These are phyloP conservation scores for Eunapius fragilis DNA, from an alignment of 37 sponge, comb jelly and placozoan species.

Conservation along the genomic window DNA sequence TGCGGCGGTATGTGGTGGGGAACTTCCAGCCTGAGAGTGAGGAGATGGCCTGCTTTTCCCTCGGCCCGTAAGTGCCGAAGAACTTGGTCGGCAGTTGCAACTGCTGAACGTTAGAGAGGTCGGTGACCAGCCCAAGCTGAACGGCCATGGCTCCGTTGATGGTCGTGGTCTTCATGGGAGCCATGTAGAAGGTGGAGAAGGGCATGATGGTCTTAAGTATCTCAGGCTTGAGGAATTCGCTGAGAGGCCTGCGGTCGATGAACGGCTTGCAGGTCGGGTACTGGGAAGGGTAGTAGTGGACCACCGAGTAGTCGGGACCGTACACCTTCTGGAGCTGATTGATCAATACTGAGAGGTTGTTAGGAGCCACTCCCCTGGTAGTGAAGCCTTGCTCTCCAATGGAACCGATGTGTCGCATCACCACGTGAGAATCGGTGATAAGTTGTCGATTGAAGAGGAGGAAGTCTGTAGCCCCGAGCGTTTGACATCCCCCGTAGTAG, in stretches of 20 bases:
- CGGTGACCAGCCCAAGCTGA: neutral
- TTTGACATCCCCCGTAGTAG: neutral
- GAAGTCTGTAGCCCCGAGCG: constrained; percentile 8
- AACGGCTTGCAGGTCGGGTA: neutral
- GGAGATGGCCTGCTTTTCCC: neutral
- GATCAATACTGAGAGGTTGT: neutral
- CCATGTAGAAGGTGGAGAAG: neutral
- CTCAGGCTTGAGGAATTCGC: neutral
- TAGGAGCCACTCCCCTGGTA: neutral
- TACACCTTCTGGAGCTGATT: constrained; percentile 14
- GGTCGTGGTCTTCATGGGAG: neutral
- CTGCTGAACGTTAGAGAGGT: neutral
- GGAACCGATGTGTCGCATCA: constrained; percentile 6
- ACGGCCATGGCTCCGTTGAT: neutral
- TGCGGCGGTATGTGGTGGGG: neutral
- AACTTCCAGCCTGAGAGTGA: neutral
- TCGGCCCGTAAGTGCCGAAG: neutral
- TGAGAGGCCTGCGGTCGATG: constrained; percentile 1
- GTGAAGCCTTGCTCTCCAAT: constrained; percentile 2
- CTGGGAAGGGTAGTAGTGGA: constrained; percentile 9
- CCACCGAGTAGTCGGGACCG: neutral
- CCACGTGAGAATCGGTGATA: constrained; percentile 8
- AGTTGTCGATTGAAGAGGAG: neutral
- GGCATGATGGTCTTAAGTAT: neutral
- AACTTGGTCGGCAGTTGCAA: neutral